A percentile compares a stretch with the other conserved stretches of the same genome.
Conservation (phyloP, 2,113 vertebrate genomes). For the Ciconia stormi region DNA sequence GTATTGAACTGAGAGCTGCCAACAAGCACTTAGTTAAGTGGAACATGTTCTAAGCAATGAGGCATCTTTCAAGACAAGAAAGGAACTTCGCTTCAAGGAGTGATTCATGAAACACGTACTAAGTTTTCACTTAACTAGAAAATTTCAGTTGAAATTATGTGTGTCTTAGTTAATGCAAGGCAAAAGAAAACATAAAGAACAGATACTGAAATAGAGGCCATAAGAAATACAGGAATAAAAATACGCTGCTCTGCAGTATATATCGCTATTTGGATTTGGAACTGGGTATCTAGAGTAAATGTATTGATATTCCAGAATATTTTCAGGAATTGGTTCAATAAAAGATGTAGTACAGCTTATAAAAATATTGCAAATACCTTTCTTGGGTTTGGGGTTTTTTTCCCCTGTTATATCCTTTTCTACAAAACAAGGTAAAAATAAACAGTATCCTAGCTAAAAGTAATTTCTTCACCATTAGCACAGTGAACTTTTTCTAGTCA, state of each 20-base stretch:
- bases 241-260: neutral
- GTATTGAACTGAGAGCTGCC: neutral
- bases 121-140: neutral
- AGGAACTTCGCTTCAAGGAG: neutral
- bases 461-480: neutral
- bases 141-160: neutral
- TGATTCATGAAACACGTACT: neutral
- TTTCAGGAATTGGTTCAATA: neutral
- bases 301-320: neutral
- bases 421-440: neutral
- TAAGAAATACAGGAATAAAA: neutral
- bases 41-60: neutral
- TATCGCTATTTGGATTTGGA: neutral
- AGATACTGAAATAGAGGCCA: accelerated
- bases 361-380: neutral
- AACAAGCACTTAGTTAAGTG: neutral
- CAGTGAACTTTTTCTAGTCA: neutral
- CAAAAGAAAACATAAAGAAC: neutral
- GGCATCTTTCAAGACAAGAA: neutral
- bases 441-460: neutral
- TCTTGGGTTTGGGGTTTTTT: neutral
- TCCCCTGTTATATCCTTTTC: neutral
- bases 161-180: neutral
- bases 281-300: neutral
- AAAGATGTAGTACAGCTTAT: neutral